These are phyloP conservation scores for Mercenaria mercenaria DNA, from an alignment of 1,140 invertebrate genomes.

Conservation along the genomic window DNA sequence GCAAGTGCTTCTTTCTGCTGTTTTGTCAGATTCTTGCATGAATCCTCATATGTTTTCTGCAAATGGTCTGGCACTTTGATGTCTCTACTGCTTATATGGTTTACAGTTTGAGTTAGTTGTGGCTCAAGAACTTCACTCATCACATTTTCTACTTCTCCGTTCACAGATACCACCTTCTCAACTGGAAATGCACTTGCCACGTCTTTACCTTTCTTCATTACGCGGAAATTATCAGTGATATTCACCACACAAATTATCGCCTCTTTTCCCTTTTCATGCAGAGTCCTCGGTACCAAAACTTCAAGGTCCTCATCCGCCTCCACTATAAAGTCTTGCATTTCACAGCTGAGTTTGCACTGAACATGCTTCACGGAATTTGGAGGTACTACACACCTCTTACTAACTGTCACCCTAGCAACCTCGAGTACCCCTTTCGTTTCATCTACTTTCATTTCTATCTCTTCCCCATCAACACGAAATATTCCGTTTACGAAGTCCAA, in stretches of 20 bases:
- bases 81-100: no score
- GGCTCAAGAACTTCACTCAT: background rate
- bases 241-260: slow-evolving; percentile 51
- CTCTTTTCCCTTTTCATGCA: background rate
- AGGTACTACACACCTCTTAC: background rate
- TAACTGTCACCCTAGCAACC: background rate
- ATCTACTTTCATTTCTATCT: background rate
- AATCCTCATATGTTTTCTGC: background rate
- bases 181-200: background rate
- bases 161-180: background rate
- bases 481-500: background rate
- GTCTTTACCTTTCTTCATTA: slow-evolving; percentile 14
- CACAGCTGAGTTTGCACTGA: background rate
- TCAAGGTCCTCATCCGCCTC: slow-evolving; percentile 12
- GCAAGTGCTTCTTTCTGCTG: background rate
- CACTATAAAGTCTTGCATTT: background rate
- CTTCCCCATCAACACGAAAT: background rate
- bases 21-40: background rate
- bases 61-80: background rate
- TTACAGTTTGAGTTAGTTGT: no score
- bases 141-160: background rate
- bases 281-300: background rate
- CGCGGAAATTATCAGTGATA: slow-evolving; percentile 10
- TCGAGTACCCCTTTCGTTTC: background rate
- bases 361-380: background rate